Base-by-base conservation (phyloP, 2,113 vertebrate genomes). In the Emberiza fucata region DNA sequence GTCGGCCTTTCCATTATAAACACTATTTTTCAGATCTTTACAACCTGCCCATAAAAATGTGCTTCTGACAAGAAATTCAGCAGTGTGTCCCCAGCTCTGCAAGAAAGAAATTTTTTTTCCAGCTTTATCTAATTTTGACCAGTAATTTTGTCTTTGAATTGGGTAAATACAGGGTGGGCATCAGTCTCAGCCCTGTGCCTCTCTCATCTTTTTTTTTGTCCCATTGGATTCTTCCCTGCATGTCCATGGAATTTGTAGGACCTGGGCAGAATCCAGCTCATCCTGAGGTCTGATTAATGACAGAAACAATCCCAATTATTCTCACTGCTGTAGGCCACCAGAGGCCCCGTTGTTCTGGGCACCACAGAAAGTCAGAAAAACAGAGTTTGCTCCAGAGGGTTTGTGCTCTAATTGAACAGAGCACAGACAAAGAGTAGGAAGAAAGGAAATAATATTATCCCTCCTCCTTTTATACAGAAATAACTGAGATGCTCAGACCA, bases 401-500 rank as follows among this genome's bases (percentile, higher is more conserved):
- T 78, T 78, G 68, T 9, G 53, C 84, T 48, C 56, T 86, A 70
- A 93, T 53, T 68, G 76, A 78, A 64, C 27, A 81, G 79, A 85
- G 82, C 75, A 27, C 63, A 95, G 79, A 92, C 78, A 92, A 86
- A 90, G 88, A 53, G n/a, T 1, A 63, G 69, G 86, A 71, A 77
- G 72, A 94, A 86, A 90, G 37, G 60, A 90, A 93, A 92, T 51
- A 66, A 91, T 66, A 86, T 88, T 56, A 93, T 71, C 71, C 68
- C 35, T 57, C 54, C 64, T 22, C 4, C 45, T 93, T 90, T 96
- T 56, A 61, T 68, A 48, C 24, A 82, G 66, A 66, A 90, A 86
- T 92, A 95, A 73, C 84, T 85, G 84, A 94, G 73, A 89, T 80
- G 59, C 91, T 94, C 78, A 91, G 78, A 95, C 91, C 73, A 61